A percentile compares a stretch with the other conserved stretches of the same genome.
phyloP scores from a whole-genome alignment of 2,113 vertebrate species.

The Cromileptes altivelis region DNA sequence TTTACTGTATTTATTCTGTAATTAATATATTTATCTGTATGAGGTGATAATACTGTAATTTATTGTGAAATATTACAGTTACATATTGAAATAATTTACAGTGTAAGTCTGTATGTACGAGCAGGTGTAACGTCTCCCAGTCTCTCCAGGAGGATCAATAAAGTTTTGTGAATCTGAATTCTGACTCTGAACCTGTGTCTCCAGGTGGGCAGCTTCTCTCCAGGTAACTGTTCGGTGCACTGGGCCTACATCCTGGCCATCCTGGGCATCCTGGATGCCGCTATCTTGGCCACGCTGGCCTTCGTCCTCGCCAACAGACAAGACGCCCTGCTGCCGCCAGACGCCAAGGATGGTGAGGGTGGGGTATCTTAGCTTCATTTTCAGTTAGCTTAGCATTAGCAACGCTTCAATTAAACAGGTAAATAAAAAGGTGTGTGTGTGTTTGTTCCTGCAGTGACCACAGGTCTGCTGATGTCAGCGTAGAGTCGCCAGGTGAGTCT shows the following conservation, averaged over 20 bases:
- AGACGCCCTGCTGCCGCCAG: constrained; percentile 86
- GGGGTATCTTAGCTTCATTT: background rate
- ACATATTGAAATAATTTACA: no score
- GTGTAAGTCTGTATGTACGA: no score
- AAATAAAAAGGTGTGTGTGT: background rate
- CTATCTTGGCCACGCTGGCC: constrained; percentile 86
- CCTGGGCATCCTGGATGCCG: constrained; percentile 86
- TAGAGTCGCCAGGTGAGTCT: constrained; percentile 68
- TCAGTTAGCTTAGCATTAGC: background rate
- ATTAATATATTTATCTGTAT: no score
- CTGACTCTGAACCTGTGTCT: background rate
- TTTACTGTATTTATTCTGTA: no score
- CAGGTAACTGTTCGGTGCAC: constrained; percentile 87
- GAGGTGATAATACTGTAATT: no score
- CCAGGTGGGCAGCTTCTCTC: constrained; percentile 85
- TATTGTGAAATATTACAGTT: no score
- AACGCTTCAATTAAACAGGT: background rate
- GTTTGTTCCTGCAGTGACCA: constrained; percentile 73
- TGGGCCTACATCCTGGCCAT: constrained; percentile 89
- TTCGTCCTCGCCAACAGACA: constrained; percentile 89
- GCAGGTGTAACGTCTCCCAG: no score
- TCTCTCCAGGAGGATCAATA: no score
- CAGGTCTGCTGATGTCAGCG: constrained; percentile 80
- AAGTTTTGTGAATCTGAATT: no score
- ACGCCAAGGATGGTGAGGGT: constrained; percentile 79